Evolutionary conservation across 2,113 vertebrate genomes (phyloP), one percentile per base, ranked within the genome.

Genomic region (Nothoprocta perdicaria): DNA sequence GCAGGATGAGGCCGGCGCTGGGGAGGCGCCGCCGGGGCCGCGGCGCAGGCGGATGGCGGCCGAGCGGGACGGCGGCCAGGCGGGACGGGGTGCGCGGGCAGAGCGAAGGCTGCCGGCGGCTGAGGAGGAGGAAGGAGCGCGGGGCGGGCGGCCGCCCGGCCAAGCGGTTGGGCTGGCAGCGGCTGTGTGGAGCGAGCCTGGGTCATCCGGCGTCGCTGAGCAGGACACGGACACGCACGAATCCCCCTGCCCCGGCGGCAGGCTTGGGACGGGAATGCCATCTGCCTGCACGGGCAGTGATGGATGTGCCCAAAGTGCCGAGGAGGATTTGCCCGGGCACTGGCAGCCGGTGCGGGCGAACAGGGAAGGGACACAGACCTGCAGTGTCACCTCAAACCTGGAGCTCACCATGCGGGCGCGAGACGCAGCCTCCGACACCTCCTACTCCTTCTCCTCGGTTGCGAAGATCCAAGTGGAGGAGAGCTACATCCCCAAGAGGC

Each of bases 381-480:
- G 98, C 61, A 97, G 96, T 5, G 96, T 98, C 29, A 92, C 95
- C 46, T 96, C 98, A 0, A 96, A 96, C 61, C 83, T 99, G 86
- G 98, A 97, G 43, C 94, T 98, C 77, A 97, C 97, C 12, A 91
- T 98, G 38, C 94, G 80, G 0, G 96, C 97, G 12, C 97, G 97
- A 60, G 69, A 96, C 19, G 52, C 55, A 2, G 67, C 46, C 31
- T 90, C 96, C 3, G 96, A 97, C 0, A 48, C 97, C 50, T 97
- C 97, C 92, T 98, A 98, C 55, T 97, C 96, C 75, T 99, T 99
- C 96, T 98, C 97, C 12, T 99, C 99, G 0, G 96, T 98, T 15
- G 97, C 98, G 3, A 95, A 97, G 95, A 97, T 99, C 72, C 98
- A 93, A 69, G 97, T 99, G 90, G 98, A 98, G 84, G 98, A 99